Conservation (phyloP, 2,797 vertebrate species). For the Sebastiscus tertius region DNA sequence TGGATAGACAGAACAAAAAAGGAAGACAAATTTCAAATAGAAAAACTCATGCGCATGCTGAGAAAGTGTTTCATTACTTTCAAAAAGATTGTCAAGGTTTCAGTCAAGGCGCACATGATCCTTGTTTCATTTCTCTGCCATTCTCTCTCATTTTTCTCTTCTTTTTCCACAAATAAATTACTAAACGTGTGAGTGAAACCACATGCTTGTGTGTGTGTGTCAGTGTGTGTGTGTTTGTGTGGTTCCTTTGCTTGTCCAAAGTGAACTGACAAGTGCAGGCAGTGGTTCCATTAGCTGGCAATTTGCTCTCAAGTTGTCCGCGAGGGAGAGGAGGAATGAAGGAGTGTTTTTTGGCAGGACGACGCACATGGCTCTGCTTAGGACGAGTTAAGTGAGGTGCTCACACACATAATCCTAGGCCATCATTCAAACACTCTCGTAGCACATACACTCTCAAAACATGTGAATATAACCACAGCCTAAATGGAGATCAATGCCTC, state of each 20-base stretch:
- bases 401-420: constrained; percentile 43
- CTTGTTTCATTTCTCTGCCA: constrained; percentile 70
- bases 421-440: constrained; percentile 47
- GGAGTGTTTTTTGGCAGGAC: constrained; percentile 77
- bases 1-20: constrained; percentile 54
- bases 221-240: constrained; percentile 29
- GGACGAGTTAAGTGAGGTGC: constrained; percentile 56
- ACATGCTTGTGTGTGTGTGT: constrained; percentile 62
- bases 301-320: constrained; percentile 86
- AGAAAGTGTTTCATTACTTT: constrained; percentile 87
- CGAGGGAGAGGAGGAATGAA: constrained; percentile 73
- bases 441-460: constrained; percentile 16
- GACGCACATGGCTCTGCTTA: constrained; percentile 87
- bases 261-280: constrained; percentile 78
- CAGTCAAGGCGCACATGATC: constrained; percentile 77
- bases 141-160: constrained; percentile 57
- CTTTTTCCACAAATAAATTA: constrained; percentile 75
- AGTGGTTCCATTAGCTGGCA: constrained; percentile 86
- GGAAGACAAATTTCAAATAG: constrained; percentile 69
- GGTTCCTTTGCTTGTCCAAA: constrained; percentile 59
- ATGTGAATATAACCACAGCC: background rate
- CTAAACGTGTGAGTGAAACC: constrained; percentile 81
- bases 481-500: constrained; percentile 30
- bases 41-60: constrained; percentile 62
- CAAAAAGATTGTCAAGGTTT: constrained; percentile 75